A percentile compares a stretch with the other conserved stretches of the same genome.
Conservation (phyloP, 1,140 invertebrate genomes). For the Cyclina sinensis region DNA sequence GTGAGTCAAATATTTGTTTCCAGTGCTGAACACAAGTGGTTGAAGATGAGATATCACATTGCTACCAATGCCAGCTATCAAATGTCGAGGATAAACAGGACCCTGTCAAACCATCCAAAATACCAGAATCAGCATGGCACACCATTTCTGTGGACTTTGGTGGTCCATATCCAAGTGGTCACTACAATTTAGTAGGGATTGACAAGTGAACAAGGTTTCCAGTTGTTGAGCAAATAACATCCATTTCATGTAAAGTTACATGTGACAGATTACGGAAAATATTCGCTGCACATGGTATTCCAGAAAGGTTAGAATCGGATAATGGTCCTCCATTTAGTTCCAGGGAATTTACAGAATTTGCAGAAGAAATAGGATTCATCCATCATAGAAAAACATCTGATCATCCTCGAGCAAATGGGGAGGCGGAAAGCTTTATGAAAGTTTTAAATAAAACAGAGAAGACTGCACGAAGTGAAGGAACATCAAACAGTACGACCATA, state of each 20-base stretch:
- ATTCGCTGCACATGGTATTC: conserved; percentile 62
- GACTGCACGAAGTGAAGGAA: conserved; percentile 46
- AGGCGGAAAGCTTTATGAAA: too few species aligned
- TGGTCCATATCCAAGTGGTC: conserved; percentile 77
- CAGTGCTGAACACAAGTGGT: conserved; percentile 61
- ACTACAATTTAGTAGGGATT: conserved; percentile 77
- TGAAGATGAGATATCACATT: conserved; percentile 63
- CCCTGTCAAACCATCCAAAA: conserved; percentile 5
- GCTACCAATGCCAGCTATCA: conserved; percentile 66
- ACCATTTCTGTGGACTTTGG: conserved; percentile 76
- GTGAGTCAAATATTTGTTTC: conserved; percentile 71
- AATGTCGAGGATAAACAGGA: conserved; percentile 51
- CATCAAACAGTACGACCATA: conserved; percentile 56
- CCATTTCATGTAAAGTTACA: conserved; percentile 58
- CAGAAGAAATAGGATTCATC: conserved; percentile 26
- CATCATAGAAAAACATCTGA: conserved; percentile 42
- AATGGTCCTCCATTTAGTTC: conserved; percentile 69
- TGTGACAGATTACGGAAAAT: too few species aligned
- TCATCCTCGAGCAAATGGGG: too few species aligned
- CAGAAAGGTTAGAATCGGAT: conserved; percentile 70
- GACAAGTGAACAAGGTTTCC: conserved; percentile 79
- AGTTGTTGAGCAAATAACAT: conserved; percentile 67
- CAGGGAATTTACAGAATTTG: conserved; percentile 42
- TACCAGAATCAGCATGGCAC: conserved; percentile 46
- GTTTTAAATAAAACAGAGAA: conserved; percentile 63